Base-by-base conservation (phyloP, 1,140 invertebrate genomes). In the Drosophila equinoxialis region DNA sequence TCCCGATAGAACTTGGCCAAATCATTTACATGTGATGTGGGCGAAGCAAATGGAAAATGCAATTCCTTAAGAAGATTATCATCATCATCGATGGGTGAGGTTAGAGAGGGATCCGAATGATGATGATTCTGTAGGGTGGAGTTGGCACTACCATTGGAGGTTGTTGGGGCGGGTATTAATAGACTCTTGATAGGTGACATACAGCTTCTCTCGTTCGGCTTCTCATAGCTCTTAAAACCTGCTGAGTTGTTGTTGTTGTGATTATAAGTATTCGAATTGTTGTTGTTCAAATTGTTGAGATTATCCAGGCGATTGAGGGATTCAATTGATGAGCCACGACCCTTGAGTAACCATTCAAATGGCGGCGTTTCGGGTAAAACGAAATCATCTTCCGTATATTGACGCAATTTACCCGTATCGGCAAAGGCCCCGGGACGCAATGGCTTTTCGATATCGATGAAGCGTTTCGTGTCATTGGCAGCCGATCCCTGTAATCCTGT, bases 1-100 rank as follows among this genome's bases (percentile, higher is more conserved):
- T 97, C 96, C 5, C 95, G 93, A 92, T 96, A 97, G 92, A 97
- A 97, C 64, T 94, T 93, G 41, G 95, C 95, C 64, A 97, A 93
- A 91, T 97, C 96, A 65, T 93, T 92, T 6, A 92, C 89, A 48
- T 92, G 91, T 33, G 92, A 93, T 51, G 93, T 94, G 63, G 85
- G 90, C 41, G 90, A 92, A n/a, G 92, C 94, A 90, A 95, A 95
- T 14, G 94, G 94, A 58, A 94, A 94, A 91, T 94, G 79, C 41
- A 91, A 64, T 68, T 91, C 90, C 66, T 91, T 91, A 0, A 91
- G 73, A 48, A 91, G 61, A 70, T 81, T 91, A 20, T 91, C 90
- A 63, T 91, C 90, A 30, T 91, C 90, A 1, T 74, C 68, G 10
- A 13, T 13, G 1, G 74, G 59, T 0, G 62, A 55, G 11, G 81